Evolutionary conservation across 2,113 vertebrate species (phyloP), one percentile per base, ranked within the genome.

Genomic region (Delphinapterus leucas): DNA sequence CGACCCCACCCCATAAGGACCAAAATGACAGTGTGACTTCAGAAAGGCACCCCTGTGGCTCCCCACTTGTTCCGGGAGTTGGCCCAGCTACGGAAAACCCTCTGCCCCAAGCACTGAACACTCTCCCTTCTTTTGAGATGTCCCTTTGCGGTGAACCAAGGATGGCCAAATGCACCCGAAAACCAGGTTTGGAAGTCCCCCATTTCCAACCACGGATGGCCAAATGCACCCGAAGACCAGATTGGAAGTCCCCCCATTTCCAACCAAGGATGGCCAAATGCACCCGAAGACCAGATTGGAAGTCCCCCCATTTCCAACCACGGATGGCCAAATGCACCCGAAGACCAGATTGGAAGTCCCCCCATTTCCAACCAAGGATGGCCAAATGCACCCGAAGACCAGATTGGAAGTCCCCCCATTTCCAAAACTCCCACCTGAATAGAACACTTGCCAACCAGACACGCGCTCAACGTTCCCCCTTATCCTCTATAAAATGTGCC

Each of bases 31-130:
- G 20, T 33, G 7, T 86, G 15, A 47, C 20, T 60, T 81, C 58
- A 58, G 14, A 49, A 90, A 33, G 14, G 3, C 21, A 25, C 0
- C 10, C 4, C 6, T 2, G 7, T 18, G 12, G 9, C 5, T 36
- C 14, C 9, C n/a, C 3, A 18, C 21, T 55, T 65, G 14, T 58
- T 65, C 36, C 21, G 31, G 49, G 11, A 81, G 55, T 55, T 12
- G 8, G 36, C 18, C 4, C 8, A 41, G 49, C 4, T 25, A 38
- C 13, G 33, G 8, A 84, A 70, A 90, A n/a, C 1, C 4, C 26
- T 26, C 41, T 28, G 55, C 7, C 3, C 8, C 25, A 83, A 26
- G 9, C n/a, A 49, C 2, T 67, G 33, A n/a, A 14, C 28, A 25
- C 6, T 28, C 6, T 18, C 23, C 12, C n/a, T 44, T 33, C 63